A percentile compares a stretch with the other conserved stretches of the same genome.
phyloP scores from a whole-genome alignment of 2,113 vertebrate genomes.

The Paraplagusia blochii region DNA sequence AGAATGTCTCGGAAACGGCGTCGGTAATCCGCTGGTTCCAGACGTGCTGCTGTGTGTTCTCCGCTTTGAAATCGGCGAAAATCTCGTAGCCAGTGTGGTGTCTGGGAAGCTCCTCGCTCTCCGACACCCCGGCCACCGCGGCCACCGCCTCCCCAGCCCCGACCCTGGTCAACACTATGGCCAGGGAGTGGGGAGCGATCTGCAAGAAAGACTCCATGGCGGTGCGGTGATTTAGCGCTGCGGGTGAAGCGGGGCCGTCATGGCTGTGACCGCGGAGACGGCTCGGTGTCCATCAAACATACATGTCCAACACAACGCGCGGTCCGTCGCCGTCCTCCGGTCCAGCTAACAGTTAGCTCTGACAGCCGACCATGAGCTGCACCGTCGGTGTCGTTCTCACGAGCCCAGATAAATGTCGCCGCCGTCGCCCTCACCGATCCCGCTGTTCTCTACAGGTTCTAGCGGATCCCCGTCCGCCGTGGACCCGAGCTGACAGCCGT shows the following conservation, averaged over 20 bases:
- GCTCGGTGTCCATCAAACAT: not conserved
- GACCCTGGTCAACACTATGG: slow-evolving; percentile 84
- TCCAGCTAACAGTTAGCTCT: slow-evolving; percentile 47
- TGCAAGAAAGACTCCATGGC: slow-evolving; percentile 87
- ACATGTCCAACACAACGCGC: slow-evolving; percentile 23
- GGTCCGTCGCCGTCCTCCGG: slow-evolving; percentile 5
- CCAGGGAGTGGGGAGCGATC: slow-evolving; percentile 92
- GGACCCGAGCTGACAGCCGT: slow-evolving; percentile 30
- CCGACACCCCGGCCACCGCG: slow-evolving; percentile 67
- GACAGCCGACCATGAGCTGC: slow-evolving; percentile 17
- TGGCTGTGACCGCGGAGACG: slow-evolving; percentile 4
- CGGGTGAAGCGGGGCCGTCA: slow-evolving; percentile 20
- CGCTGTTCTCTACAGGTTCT: not conserved
- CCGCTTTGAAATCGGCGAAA: slow-evolving; percentile 95
- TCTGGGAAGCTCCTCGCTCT: slow-evolving; percentile 78
- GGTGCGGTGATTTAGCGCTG: slow-evolving; percentile 31
- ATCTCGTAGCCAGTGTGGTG: slow-evolving; percentile 93
- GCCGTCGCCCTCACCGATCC: not conserved
- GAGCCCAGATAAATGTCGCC: not conserved
- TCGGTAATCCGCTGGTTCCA: slow-evolving; percentile 91
- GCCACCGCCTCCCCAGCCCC: slow-evolving; percentile 53
- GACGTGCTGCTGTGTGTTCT: slow-evolving; percentile 89
- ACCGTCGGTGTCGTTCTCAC: slow-evolving; percentile 5
- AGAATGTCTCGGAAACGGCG: slow-evolving; percentile 91
- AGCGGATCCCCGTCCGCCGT: not conserved